A percentile compares a stretch with the other conserved stretches of the same genome.
phyloP scores from a whole-genome alignment of 1,140 invertebrate genomes.

The Dreissena rostriformis region DNA sequence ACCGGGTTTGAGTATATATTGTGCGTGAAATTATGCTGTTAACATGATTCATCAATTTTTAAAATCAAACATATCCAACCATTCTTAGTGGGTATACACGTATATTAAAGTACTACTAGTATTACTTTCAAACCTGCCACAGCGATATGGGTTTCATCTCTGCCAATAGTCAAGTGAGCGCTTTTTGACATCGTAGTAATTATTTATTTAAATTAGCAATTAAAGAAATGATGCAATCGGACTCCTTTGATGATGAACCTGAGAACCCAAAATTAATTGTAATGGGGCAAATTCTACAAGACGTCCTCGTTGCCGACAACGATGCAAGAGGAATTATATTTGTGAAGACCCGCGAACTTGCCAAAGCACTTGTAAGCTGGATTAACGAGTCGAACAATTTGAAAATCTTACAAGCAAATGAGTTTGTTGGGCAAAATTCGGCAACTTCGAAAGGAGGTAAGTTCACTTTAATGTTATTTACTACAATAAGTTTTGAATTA shows the following conservation, averaged over 20 bases:
- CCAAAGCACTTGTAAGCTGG: constrained; percentile 62
- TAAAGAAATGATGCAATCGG: not conserved
- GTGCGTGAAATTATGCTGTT: too few species aligned
- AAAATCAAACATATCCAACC: too few species aligned
- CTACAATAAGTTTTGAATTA: too few species aligned
- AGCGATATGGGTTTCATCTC: too few species aligned
- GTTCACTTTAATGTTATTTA: not conserved
- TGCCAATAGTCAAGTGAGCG: too few species aligned
- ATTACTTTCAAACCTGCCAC: too few species aligned
- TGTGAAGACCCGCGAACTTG: constrained; percentile 67
- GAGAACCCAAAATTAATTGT: constrained; percentile 64
- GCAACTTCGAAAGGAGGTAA: constrained; percentile 24
- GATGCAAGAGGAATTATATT: constrained; percentile 71
- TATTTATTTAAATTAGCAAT: too few species aligned
- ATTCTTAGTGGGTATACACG: too few species aligned
- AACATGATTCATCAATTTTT: too few species aligned
- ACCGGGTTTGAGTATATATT: too few species aligned
- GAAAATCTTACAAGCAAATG: constrained; percentile 59
- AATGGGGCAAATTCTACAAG: constrained; percentile 58
- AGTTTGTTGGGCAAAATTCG: constrained; percentile 62
- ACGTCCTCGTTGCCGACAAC: constrained; percentile 48
- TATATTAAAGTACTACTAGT: too few species aligned
- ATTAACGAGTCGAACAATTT: constrained; percentile 64
- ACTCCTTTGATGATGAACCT: constrained; percentile 28
- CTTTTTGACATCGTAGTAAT: too few species aligned